Percentiles rank a stretch among this genome's conserved stretches.
Evolutionary conservation across 2,113 vertebrate genomes (phyloP).

Genomic region (Nematolebias whitei): DNA sequence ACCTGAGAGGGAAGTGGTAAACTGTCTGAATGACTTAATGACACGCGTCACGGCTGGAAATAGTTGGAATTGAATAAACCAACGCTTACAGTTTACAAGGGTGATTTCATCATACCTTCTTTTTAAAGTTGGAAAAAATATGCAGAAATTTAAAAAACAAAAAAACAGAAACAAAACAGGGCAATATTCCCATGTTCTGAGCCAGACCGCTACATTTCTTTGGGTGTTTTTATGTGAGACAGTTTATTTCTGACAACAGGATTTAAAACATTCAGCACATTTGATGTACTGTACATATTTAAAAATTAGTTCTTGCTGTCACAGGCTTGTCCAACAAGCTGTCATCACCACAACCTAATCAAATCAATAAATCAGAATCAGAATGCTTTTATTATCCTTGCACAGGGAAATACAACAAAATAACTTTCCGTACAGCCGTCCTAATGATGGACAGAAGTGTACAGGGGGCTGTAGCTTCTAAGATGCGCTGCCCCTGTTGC

Average conservation of each 20-base stretch:
- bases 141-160: conserved; percentile 13
- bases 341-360: no score
- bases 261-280: conserved; percentile 17
- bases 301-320: no score
- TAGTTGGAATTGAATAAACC: conserved; percentile 37
- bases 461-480: no score
- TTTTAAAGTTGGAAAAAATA: conserved; percentile 13
- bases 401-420: no score
- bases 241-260: neutral
- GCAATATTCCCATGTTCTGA: conserved; percentile 21
- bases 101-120: conserved; percentile 29
- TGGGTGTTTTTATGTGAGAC: neutral
- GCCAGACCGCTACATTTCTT: conserved; percentile 5
- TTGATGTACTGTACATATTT: neutral
- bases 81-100: conserved; percentile 23
- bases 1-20: conserved; percentile 42
- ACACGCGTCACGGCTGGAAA: conserved; percentile 49
- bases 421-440: no score
- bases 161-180: conserved; percentile 8
- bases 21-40: conserved; percentile 58
- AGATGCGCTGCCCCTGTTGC: no score
- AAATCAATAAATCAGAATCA: no score
- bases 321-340: no score
- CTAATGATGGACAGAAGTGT: no score
- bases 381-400: no score